phyloP scores from a whole-genome alignment of 2,888 invertebrate species.

The Harmothoe impar region DNA sequence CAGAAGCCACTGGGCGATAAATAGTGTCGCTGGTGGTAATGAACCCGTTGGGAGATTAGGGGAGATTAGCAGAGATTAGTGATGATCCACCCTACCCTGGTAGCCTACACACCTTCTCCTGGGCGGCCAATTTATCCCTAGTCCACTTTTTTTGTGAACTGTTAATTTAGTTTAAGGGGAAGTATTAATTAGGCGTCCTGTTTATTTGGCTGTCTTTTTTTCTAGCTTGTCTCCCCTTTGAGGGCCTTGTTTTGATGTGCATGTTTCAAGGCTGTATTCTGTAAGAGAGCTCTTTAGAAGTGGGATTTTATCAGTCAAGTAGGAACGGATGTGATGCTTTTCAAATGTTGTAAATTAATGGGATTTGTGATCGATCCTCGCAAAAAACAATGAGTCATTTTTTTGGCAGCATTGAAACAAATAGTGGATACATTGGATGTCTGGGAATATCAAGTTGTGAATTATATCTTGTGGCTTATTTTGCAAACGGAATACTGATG shows the following conservation, averaged over 20 bases:
- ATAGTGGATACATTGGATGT: too few species aligned
- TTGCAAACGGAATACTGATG: too few species aligned
- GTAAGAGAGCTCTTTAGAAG: too few species aligned
- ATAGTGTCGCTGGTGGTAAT: slow-evolving; percentile 16
- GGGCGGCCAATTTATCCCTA: slow-evolving; percentile 9
- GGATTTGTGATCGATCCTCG: too few species aligned
- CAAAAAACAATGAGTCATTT: too few species aligned
- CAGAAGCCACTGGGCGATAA: background rate
- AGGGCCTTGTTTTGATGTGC: background rate
- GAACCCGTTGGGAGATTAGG: slow-evolving; percentile 46
- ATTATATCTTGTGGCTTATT: too few species aligned
- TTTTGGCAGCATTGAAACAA: too few species aligned
- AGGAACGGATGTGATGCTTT: too few species aligned
- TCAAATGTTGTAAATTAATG: too few species aligned
- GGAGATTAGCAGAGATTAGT: slow-evolving; percentile 30
- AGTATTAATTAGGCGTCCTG: slow-evolving; percentile 27
- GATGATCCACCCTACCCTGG: background rate
- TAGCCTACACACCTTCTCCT: background rate
- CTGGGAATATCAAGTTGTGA: too few species aligned
- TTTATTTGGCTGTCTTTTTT: background rate
- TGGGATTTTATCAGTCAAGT: too few species aligned
- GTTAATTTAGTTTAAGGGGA: slow-evolving; percentile 8
- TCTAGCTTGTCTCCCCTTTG: background rate
- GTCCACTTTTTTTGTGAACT: background rate
- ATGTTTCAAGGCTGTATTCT: too few species aligned